Evolutionary conservation across 2,113 vertebrate species (phyloP).

Genomic region (Syrmaticus mikado): DNA sequence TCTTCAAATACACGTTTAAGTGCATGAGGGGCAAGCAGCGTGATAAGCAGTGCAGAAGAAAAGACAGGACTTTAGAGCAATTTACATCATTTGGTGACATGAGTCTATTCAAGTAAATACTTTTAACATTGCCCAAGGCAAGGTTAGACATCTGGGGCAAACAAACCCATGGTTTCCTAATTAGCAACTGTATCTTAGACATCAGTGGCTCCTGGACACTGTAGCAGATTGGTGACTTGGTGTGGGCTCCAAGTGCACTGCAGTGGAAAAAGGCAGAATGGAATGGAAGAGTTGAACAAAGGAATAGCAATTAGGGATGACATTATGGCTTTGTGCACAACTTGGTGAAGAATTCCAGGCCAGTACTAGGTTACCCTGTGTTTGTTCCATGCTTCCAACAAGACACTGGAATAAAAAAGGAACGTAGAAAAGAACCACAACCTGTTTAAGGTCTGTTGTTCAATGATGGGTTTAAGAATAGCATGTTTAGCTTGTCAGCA

Average conservation of each 20-base stretch:
- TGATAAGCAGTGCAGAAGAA: not conserved
- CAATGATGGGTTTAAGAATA: not conserved
- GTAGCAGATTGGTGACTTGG: not conserved
- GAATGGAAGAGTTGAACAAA: rapidly evolving
- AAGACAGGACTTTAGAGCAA: not conserved
- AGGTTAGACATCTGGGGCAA: not conserved
- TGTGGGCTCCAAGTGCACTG: not conserved
- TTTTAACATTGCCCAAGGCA: not conserved
- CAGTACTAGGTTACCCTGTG: not conserved
- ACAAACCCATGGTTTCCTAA: not conserved
- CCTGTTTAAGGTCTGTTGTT: not conserved
- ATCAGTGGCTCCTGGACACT: rapidly evolving
- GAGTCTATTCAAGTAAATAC: not conserved
- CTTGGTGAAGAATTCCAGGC: not conserved
- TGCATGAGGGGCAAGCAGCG: not conserved
- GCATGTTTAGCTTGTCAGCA: not conserved
- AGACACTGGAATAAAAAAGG: not conserved
- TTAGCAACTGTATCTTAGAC: rapidly evolving
- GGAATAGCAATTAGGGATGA: not conserved
- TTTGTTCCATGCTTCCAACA: not conserved
- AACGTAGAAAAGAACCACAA: rapidly evolving
- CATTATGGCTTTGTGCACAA: no score
- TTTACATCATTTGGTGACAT: not conserved
- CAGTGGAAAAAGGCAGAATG: rapidly evolving
- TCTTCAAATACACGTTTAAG: not conserved